Evolutionary conservation across 2,113 vertebrate species (phyloP).

Genomic region (Sporophila hypoxantha): DNA sequence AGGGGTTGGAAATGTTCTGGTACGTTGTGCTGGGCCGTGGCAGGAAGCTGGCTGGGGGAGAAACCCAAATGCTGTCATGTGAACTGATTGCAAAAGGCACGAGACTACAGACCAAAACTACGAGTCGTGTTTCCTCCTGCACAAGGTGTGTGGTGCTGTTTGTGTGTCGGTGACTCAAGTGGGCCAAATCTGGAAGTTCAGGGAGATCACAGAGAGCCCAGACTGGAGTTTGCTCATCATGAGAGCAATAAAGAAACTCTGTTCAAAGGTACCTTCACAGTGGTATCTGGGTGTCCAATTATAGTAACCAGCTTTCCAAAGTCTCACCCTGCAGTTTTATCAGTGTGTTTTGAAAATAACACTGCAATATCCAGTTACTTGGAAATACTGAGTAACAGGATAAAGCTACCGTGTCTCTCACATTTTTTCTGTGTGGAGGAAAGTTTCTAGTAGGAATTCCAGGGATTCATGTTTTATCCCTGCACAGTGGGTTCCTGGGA

Average conservation of each 20-base stretch:
- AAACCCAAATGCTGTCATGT: neutral
- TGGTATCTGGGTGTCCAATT: neutral
- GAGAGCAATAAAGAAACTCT: neutral
- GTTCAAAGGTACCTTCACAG: neutral
- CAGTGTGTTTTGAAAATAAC: neutral
- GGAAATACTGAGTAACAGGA: neutral
- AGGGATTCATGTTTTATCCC: neutral
- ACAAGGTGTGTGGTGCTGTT: neutral
- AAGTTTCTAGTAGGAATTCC: neutral
- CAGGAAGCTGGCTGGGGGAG: neutral
- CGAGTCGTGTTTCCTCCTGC: neutral
- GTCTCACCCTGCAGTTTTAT: neutral
- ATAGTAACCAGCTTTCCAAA: neutral
- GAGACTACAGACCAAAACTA: neutral
- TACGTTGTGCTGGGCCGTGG: neutral
- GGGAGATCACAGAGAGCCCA: neutral
- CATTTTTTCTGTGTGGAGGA: neutral
- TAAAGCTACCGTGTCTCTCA: neutral
- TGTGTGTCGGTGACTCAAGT: neutral
- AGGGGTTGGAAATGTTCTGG: neutral
- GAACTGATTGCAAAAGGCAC: neutral
- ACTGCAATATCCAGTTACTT: neutral
- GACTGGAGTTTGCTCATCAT: neutral
- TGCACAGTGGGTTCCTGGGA: neutral
- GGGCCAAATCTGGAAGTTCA: neutral